Conservation (phyloP, 2,113 vertebrate genomes). For the Oreochromis tanganicae region DNA sequence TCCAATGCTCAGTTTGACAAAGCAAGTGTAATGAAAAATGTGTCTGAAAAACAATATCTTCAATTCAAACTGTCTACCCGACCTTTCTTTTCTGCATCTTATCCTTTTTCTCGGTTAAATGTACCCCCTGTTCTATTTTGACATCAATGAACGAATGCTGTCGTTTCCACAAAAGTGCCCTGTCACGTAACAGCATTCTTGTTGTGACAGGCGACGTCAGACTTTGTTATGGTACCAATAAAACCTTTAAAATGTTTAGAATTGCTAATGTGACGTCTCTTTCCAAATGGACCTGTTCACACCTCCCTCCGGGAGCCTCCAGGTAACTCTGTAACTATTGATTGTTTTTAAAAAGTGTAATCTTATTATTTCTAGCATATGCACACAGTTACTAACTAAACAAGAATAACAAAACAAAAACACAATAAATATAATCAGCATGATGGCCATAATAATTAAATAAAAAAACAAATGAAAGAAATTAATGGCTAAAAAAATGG, state of each 20-base stretch:
- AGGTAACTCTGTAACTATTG: neutral
- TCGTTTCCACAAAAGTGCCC: neutral
- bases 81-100: neutral
- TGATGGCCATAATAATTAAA: neutral
- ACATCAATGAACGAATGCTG: neutral
- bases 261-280: neutral
- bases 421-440: neutral
- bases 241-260: neutral
- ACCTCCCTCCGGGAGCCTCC: neutral
- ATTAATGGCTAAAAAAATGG: neutral
- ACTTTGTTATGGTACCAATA: neutral
- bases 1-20: neutral
- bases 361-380: neutral
- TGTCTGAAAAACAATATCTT: neutral
- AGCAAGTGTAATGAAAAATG: neutral
- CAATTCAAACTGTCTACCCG: neutral
- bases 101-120: neutral
- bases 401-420: neutral
- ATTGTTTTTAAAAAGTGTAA: neutral
- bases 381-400: neutral
- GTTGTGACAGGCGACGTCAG: neutral
- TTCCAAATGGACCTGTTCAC: neutral
- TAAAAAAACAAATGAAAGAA: neutral
- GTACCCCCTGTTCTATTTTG: neutral
- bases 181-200: neutral